These are phyloP conservation scores for Crotalus helleri DNA, from an alignment of 2,113 vertebrate species.

Conservation along the genomic window DNA sequence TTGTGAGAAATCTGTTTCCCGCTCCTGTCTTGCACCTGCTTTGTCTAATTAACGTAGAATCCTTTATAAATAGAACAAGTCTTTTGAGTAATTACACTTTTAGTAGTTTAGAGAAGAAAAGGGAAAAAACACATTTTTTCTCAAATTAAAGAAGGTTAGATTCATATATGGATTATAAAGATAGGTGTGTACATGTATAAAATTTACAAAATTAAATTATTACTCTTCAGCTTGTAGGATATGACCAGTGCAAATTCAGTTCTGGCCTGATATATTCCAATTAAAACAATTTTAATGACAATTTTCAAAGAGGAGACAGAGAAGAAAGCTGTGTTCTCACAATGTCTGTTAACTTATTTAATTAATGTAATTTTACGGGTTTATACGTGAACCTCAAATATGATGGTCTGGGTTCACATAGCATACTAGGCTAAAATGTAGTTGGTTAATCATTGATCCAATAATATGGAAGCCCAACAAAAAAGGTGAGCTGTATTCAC, in stretches of 20 bases:
- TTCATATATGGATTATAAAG: constrained; percentile 25
- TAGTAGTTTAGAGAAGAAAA: constrained; percentile 34
- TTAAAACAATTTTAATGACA: background rate
- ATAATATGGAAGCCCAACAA: background rate
- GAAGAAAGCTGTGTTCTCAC: background rate
- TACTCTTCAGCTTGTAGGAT: background rate
- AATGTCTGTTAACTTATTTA: background rate
- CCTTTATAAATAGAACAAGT: constrained; percentile 71
- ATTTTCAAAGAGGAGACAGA: background rate
- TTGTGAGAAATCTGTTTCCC: constrained; percentile 41
- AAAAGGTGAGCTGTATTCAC: background rate
- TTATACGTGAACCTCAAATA: background rate
- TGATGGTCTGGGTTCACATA: background rate
- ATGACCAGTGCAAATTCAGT: background rate
- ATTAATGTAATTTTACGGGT: background rate
- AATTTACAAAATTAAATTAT: background rate
- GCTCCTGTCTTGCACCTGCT: constrained; percentile 61
- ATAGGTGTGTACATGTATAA: background rate
- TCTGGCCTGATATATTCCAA: too few species aligned
- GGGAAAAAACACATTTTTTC: constrained; percentile 44
- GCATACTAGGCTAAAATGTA: background rate
- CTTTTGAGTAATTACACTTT: constrained; percentile 66
- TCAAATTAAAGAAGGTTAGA: constrained; percentile 6
- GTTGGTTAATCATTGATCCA: background rate
- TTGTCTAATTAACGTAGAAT: constrained; percentile 63